phyloP scores from a whole-genome alignment of 2,797 vertebrate genomes.

The Neosalanx taihuensis region DNA sequence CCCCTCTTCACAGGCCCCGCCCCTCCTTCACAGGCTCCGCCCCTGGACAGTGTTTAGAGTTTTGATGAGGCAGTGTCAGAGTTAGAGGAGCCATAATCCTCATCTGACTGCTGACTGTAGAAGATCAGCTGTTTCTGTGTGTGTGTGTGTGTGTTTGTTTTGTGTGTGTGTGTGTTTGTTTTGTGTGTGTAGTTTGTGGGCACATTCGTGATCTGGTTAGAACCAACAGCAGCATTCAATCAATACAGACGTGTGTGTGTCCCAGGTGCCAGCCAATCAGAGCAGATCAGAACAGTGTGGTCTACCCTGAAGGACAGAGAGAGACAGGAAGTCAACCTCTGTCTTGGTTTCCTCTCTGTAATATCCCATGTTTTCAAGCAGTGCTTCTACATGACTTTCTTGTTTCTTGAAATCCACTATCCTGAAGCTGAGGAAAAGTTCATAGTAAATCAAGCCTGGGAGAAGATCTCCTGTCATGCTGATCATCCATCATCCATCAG shows the following conservation, averaged over 20 bases:
- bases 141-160: conserved; percentile 22
- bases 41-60: too few relatives aligned
- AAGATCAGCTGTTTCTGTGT: conserved; percentile 5
- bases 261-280: conserved; percentile 7
- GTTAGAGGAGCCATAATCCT: neutral
- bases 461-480: too few relatives aligned
- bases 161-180: neutral
- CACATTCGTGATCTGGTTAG: neutral
- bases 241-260: conserved; percentile 17
- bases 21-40: too few relatives aligned
- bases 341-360: too few relatives aligned
- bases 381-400: neutral
- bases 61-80: too few relatives aligned
- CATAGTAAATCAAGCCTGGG: too few relatives aligned
- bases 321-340: too few relatives aligned
- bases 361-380: too few relatives aligned
- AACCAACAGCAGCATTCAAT: neutral
- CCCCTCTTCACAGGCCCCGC: too few relatives aligned
- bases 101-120: neutral
- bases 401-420: neutral
- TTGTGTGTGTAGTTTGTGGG: too few relatives aligned
- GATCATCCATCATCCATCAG: too few relatives aligned
- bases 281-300: neutral
- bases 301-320: too few relatives aligned
- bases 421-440: neutral